Evolutionary conservation across 92 coral and sea anemone species (phyloP), one percentile per base, ranked within the genome.

Genomic region (Heteractis magnifica): DNA sequence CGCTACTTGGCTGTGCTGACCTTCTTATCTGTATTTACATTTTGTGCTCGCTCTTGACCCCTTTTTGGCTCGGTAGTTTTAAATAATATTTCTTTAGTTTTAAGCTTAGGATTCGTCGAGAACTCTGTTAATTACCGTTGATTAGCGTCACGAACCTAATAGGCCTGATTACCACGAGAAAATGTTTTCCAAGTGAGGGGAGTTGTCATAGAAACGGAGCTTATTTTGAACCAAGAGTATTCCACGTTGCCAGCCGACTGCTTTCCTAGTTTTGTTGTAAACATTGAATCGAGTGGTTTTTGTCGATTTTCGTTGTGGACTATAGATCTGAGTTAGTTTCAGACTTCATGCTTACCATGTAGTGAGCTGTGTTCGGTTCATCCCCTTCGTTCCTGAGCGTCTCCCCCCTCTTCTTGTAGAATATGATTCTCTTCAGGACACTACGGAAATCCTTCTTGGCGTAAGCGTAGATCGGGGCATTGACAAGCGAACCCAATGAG

Each of bases 381-480:
- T 82, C 72, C 6, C 48, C 86, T 2, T 26, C 50, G 48, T 75
- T 72, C 18, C 72, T 74, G 49, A 49, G 55, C 12, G 14, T 49
- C 74, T 12, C 72, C 20, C 9, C 16, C 26, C 72, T 59, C 8
- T 56, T 62, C 44, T 60, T 84, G 15, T 75, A 72, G 44, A 78
- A 82, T 75, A 75, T 58, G 3, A 74, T 80, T 56, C 76, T 78
- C 16, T 26, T 79, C 48, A 90, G 52, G 6, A 82, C 86, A 12
- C 51, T 78, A 49, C 80, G 80, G 73, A 90, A 87, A 68, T 90
- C 93, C 44, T 75, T 78, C 74, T 90, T 90, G 6, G 82, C 77
- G 64, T 83, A 87, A 1, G 93, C 93, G 79, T 90, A 90, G 26
- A 90, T 77, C 14, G 90, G 93, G 4, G 93, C 90, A 41, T 90